Conservation (phyloP, 2,113 vertebrate species). For the Triplophysa siluroides region DNA sequence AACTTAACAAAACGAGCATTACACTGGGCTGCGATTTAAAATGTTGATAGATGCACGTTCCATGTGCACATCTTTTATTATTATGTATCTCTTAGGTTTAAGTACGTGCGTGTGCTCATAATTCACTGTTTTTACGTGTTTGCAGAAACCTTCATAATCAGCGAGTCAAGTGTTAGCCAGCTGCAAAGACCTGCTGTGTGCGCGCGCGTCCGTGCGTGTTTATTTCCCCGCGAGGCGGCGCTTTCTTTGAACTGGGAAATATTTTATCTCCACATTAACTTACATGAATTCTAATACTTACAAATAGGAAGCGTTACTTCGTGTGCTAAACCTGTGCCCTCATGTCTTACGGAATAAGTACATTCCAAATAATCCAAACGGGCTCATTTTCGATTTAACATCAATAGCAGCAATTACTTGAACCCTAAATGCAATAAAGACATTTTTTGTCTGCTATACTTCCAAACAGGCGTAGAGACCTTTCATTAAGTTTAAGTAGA, state of each 20-base stretch:
- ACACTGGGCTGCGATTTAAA: no score
- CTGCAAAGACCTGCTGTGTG: background rate
- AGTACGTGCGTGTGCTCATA: background rate
- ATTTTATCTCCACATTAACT: slow-evolving; percentile 1
- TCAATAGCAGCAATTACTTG: background rate
- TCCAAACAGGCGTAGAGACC: no score
- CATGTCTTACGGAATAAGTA: background rate
- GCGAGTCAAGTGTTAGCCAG: no score
- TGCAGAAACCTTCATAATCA: background rate
- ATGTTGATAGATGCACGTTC: no score
- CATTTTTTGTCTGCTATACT: background rate
- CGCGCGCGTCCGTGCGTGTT: background rate
- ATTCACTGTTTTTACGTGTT: slow-evolving; percentile 34
- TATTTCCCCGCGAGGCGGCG: slow-evolving; percentile 47
- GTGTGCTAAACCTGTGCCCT: background rate
- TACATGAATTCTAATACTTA: background rate
- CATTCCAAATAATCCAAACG: background rate
- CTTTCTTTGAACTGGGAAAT: slow-evolving; percentile 7
- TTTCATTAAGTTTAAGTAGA: no score
- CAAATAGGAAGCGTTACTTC: background rate
- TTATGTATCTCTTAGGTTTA: slow-evolving; percentile 11
- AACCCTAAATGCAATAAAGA: background rate
- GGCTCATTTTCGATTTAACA: background rate
- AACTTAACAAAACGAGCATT: slow-evolving; percentile 1
- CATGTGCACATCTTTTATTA: slow-evolving; percentile 10